Base-by-base conservation (phyloP, 1,140 invertebrate species). In the Portunus trituberculatus region DNA sequence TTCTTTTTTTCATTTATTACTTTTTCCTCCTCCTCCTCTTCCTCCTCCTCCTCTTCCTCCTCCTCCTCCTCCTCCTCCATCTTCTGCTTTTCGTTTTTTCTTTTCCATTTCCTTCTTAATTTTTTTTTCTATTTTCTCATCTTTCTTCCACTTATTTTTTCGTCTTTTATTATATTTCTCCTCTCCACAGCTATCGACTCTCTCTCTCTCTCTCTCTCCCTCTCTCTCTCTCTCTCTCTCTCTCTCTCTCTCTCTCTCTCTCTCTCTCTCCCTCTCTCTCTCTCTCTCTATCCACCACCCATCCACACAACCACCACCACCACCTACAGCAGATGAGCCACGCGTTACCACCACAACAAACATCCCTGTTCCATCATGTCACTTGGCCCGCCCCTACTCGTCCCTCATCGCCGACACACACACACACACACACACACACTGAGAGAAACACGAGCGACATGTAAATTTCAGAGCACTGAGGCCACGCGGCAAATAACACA, bases 401-500 rank as follows among this genome's bases (percentile, higher is more conserved):
- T 8, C 12, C 31, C 86, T 39, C 31, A 16, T 46, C 46, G 39
- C 39, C 6, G 39, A 39, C 59, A 91, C 45, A 91, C 89, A 29
- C n/a, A 48, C 45, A 91, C 89, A 87, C 86, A 87, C 86, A 87
- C 86, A 87, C 86, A 87, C 86, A 87, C 86, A 87, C 86, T 31
- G n/a, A 87, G n/a, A 32, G 10, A 87, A 32, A 87, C 86, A 87
- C 86, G 39, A 32, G 25, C 86, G 46, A 52, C 83, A 93, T 93
- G 92, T 86, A 93, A 93, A 84, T 93, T 93, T 93, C 82, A 93
- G 86, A 86, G 92, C 82, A 31, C 29, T 32, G 92, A 93, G 82
- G 92, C 59, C 92, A 48, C 46, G 82, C 92, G 45, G 92, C 92
- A 93, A 93, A 93, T 93, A 93, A 93, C 86, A 93, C 82, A 93